Evolutionary conservation across 2,888 invertebrate genomes (phyloP), one percentile per base, ranked within the genome.

Genomic region (Pasiphila rectangulata): DNA sequence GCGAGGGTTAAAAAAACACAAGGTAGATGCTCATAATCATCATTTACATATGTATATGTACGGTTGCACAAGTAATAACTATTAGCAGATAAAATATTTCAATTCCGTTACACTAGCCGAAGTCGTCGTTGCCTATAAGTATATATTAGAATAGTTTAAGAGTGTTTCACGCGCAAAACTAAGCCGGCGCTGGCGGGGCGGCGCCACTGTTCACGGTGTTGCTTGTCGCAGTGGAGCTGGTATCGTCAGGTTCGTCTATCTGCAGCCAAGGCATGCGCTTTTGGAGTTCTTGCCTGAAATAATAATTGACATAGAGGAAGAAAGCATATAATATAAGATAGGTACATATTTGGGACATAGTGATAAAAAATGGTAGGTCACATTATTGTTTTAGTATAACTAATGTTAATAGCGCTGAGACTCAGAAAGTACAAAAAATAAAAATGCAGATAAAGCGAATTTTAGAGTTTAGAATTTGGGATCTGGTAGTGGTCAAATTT

Each of bases 251-350:
- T 66, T 94, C 94, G 56, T 91, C 91, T 41, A 94, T 93, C 51
- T 93, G 93, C 51, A 94, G 79, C 94, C 94, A 96, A 4, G 95
- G 95, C 74, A 96, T 91, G 39, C 94, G 92, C 51, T 94, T 94
- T 68, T 95, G 94, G 46, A 96, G 85, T 76, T 96, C 96, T 79
- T 94, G 86, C 62, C 94, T 94, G 70, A 46, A 54, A 47, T 16
- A 7, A 35, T 15, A n/a, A 23, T 21, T 16, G 13, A 2, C 1
- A 2, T 25, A 5, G n/a, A 36, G 12, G 7, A 17, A 16, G 29
- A 6, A 20, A 17, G 10, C 5, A 10, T 37, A 20, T 20, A 4
- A 2, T n/a, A 20, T 2, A 4, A 13, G 6, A 1, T 27, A 27
- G 6, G 9, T 13, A 27, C 12, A 12, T 21, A 5, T n/a, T n/a